phyloP scores from a whole-genome alignment of 2,113 vertebrate species.

The Megatriorchis doriae region DNA sequence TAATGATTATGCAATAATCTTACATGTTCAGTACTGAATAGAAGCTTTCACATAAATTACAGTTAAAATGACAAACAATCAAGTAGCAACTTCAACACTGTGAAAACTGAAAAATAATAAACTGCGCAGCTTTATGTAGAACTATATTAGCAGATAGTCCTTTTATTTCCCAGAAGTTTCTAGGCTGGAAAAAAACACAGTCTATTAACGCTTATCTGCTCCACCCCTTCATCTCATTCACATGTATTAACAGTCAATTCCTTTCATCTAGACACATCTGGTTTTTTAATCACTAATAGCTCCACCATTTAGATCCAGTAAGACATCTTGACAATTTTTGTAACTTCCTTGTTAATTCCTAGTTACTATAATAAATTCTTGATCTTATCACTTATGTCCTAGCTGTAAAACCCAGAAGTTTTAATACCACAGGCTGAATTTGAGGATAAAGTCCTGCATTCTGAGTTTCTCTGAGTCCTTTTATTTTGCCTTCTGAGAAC shows the following conservation, averaged over 20 bases:
- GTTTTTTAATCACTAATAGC: background rate
- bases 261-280: background rate
- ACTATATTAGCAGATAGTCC: background rate
- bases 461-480: background rate
- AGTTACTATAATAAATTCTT: background rate
- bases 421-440: background rate
- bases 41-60: background rate
- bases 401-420: background rate
- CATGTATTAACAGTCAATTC: fast-evolving
- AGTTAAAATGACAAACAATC: background rate
- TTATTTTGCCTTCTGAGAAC: background rate
- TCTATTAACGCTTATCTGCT: background rate
- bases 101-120: background rate
- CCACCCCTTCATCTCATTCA: background rate
- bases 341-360: background rate
- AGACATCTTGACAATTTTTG: background rate
- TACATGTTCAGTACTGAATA: background rate
- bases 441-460: background rate
- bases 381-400: background rate
- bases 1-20: background rate
- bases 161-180: background rate
- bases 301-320: background rate
- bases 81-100: background rate
- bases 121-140: background rate
- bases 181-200: background rate